Base-by-base conservation (phyloP, 2,113 vertebrate genomes). In the Psittacula cyanocephala region DNA sequence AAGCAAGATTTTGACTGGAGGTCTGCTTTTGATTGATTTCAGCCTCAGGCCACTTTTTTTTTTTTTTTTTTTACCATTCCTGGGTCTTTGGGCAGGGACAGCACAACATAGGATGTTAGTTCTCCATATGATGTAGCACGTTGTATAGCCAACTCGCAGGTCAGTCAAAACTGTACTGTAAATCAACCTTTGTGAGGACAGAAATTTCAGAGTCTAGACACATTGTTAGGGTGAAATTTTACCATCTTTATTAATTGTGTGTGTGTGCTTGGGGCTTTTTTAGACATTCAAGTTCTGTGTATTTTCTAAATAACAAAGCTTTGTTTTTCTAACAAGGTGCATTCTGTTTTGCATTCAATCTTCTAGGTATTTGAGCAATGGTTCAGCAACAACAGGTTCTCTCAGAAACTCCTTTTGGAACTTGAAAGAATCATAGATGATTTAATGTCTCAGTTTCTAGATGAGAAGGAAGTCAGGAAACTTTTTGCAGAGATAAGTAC, bases 311-410 rank as follows among this genome's bases (percentile, higher is more conserved):
- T 72, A 47, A 79, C 33, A 44, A 57, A 76, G 12, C 39, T 82
- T 82, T 85, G 49, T n/a, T 88, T 81, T 18, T 59, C 18, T 94
- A 62, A 91, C 2, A 10, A 53, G 8, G 4, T 55, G 3, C 19
- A 3, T 84, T 94, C 65, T 83, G 3, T 74, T 93, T 89, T 80
- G 15, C 55, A 63, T 96, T 80, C 37, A 33, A 63, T 53, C 33
- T 63, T 24, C 29, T 55, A 98, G 97, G 63, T 98, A 72, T 77
- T 97, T 57, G 35, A 91, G 17, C 96, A 95, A 50, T 94, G 96
- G 97, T 43, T 81, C 3, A 50, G 39, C 41, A 88, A 49, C 52
- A 78, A 25, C 15, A 63, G 23, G 24, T 16, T 88, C 31, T 29
- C 67, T 82, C 93, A 96, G 64, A 91, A 93, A 37, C 53, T 96